A percentile compares a stretch with the other conserved stretches of the same genome.
These are phyloP conservation scores for Fukomys damarensis DNA, from an alignment of 2,113 vertebrate species.

Conservation along the genomic window DNA sequence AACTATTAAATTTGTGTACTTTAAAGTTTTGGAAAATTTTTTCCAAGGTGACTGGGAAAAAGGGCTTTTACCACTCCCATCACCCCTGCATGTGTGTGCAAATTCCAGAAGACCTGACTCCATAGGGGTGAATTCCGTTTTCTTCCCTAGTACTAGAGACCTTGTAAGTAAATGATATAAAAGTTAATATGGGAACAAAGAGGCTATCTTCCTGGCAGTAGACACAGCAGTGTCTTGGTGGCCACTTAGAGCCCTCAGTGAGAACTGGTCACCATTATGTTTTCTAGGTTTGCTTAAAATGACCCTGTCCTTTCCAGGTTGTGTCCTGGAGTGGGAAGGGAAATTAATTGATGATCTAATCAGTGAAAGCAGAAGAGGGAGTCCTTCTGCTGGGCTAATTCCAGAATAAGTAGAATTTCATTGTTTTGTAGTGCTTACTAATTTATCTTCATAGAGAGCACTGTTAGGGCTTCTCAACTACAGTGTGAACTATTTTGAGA, in stretches of 20 bases:
- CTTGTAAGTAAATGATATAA: background rate
- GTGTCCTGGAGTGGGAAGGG: slow-evolving; percentile 6
- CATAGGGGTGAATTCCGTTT: background rate
- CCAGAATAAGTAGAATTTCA: slow-evolving; percentile 15
- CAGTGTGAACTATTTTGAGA: background rate
- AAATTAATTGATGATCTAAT: slow-evolving; percentile 32
- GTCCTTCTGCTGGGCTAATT: background rate
- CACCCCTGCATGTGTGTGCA: background rate
- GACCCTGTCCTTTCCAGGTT: slow-evolving; percentile 1
- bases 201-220: background rate
- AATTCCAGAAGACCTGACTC: slow-evolving; percentile 11
- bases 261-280: background rate
- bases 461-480: background rate
- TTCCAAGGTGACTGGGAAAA: background rate
- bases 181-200: slow-evolving; percentile 29
- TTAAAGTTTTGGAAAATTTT: background rate
- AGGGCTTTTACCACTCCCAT: too few species aligned
- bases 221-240: background rate
- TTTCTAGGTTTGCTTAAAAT: background rate
- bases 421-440: background rate
- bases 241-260: background rate
- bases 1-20: background rate
- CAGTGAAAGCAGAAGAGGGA: background rate
- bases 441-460: background rate
- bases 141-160: background rate